Evolutionary conservation across 2,113 vertebrate genomes (phyloP).

Genomic region (Rostratula benghalensis): DNA sequence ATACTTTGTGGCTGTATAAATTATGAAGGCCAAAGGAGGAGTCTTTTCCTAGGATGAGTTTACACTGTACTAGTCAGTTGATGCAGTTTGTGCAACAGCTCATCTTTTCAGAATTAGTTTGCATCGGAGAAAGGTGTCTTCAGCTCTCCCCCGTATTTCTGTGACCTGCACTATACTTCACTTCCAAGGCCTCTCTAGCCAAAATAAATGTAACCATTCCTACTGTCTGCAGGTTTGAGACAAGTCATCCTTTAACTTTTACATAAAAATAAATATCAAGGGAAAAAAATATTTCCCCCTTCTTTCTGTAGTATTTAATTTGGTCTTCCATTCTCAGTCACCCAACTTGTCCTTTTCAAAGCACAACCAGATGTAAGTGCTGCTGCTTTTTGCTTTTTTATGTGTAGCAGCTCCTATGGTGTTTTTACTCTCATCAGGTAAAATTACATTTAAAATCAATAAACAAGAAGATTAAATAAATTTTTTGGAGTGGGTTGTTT

Average conservation of each 20-base stretch:
- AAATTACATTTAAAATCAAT: conserved; percentile 6
- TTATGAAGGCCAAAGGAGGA: not conserved
- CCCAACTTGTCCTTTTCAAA: not conserved
- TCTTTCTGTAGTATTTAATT: not conserved
- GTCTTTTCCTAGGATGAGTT: not conserved
- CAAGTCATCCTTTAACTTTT: not conserved
- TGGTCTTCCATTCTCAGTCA: not conserved
- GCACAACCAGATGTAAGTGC: not conserved
- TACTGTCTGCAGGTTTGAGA: not conserved
- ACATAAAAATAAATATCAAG: not conserved
- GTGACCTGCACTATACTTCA: not conserved
- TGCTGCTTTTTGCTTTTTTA: not conserved
- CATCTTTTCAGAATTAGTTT: not conserved
- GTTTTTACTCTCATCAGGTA: conserved; percentile 25
- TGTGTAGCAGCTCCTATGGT: not conserved
- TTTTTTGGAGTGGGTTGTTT: not conserved
- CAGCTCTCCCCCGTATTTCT: not conserved
- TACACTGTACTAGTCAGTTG: rapidly evolving
- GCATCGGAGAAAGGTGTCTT: not conserved
- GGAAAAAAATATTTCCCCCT: not conserved
- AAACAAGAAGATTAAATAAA: not conserved
- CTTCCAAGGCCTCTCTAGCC: not conserved
- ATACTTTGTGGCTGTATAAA: not conserved
- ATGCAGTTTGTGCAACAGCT: not conserved
- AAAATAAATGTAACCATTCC: not conserved